Conservation (phyloP, 2,888 invertebrate genomes). For the Campoplex capitator region DNA sequence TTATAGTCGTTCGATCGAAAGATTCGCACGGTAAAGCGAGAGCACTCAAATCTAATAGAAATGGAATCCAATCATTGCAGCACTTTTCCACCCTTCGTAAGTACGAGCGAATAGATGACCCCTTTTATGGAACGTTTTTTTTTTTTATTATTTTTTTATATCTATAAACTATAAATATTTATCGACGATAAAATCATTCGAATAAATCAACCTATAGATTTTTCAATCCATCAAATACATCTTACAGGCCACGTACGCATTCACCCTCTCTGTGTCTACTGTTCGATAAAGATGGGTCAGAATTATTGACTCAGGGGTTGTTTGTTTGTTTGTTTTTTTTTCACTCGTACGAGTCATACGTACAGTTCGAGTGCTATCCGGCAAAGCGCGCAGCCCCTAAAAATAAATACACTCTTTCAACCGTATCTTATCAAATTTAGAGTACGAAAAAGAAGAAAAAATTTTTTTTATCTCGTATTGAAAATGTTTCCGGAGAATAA, state of each 20-base stretch:
- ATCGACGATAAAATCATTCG: conserved; percentile 16
- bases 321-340: conserved; percentile 25
- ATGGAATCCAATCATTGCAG: conserved; percentile 9
- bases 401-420: background rate
- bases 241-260: background rate
- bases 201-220: conserved; percentile 10
- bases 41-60: background rate
- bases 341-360: conserved; percentile 4
- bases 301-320: background rate
- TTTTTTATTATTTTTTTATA: background rate
- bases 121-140: background rate
- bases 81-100: background rate
- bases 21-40: background rate
- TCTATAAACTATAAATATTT: conserved; percentile 13
- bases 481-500: background rate
- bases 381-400: background rate
- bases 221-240: background rate
- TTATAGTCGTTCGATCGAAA: background rate
- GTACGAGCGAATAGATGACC: conserved; percentile 1
- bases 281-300: background rate
- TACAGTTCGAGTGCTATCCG: conserved; percentile 5
- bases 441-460: conserved; percentile 16
- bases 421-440: conserved; percentile 40
- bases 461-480: conserved; percentile 2
- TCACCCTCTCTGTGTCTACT: background rate